Conservation (phyloP, 2,797 vertebrate genomes). For the Cossypha heuglini region DNA sequence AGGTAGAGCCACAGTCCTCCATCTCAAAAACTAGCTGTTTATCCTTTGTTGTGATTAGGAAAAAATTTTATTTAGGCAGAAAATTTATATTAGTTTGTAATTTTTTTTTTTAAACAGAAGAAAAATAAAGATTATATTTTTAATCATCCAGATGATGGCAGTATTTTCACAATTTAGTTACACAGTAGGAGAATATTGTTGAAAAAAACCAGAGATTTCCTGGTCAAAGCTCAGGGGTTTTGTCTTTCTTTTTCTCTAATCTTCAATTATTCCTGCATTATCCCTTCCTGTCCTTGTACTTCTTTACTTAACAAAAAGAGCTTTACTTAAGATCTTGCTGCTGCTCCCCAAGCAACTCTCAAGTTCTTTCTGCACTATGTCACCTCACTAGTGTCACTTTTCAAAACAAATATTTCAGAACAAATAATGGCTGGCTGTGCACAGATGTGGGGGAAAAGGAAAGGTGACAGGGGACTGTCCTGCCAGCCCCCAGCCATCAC, state of each 20-base stretch:
- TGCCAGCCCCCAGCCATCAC: neutral
- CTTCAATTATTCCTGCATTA: neutral
- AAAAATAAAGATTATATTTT: neutral
- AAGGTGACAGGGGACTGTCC: neutral
- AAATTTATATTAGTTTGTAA: neutral
- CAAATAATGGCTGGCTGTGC: neutral
- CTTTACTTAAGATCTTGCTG: neutral
- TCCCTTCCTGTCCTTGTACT: neutral
- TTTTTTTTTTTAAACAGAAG: neutral
- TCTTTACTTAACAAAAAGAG: neutral
- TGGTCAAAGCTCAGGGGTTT: neutral
- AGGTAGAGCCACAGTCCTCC: neutral
- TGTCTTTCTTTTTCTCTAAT: neutral
- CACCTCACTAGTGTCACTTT: neutral
- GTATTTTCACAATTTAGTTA: conserved; percentile 31
- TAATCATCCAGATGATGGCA: conserved; percentile 44
- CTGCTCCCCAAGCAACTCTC: neutral
- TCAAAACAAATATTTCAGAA: neutral
- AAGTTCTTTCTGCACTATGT: neutral
- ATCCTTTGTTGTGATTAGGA: neutral
- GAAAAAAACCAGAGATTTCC: neutral
- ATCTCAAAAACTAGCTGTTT: neutral
- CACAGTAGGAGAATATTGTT: neutral
- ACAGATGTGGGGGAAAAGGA: accelerated
- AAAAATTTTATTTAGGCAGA: neutral